phyloP scores from a whole-genome alignment of 37 sponge, comb jelly and placozoan species.

The Aphrocallistes beatrix region DNA sequence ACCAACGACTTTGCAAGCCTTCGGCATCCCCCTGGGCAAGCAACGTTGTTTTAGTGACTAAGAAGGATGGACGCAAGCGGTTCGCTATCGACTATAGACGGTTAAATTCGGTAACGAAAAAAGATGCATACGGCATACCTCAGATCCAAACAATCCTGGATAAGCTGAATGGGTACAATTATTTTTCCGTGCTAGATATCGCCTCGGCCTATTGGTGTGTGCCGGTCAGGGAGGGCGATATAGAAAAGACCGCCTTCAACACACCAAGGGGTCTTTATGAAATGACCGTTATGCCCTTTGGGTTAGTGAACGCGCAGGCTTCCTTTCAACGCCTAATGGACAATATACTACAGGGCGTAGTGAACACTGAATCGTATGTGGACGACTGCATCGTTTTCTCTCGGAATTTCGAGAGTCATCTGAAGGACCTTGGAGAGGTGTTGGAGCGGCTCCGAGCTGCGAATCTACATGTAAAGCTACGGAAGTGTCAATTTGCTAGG shows the following conservation, averaged over 20 bases:
- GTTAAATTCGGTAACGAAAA: too few species aligned
- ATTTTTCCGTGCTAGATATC: conserved; percentile 26
- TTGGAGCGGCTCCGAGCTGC: conserved; percentile 1
- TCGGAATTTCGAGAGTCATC: conserved; percentile 17
- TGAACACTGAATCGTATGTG: too few species aligned
- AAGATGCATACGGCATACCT: background rate
- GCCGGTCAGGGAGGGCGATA: conserved; percentile 8
- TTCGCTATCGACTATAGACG: too few species aligned
- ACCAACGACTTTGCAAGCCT: too few species aligned
- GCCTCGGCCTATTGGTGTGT: conserved; percentile 34
- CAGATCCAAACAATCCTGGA: background rate
- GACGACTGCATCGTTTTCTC: conserved; percentile 30
- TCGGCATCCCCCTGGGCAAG: too few species aligned
- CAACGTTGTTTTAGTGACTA: too few species aligned
- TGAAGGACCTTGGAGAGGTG: conserved; percentile 21
- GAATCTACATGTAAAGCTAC: conserved; percentile 24
- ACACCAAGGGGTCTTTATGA: conserved; percentile 31
- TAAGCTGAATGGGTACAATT: background rate
- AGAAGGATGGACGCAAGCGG: too few species aligned
- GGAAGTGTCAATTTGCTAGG: background rate
- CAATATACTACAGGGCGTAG: conserved; percentile 12
- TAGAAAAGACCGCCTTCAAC: conserved; percentile 34
- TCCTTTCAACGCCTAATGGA: conserved; percentile 28
- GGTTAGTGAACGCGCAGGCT: conserved; percentile 27
- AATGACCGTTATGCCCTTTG: conserved; percentile 33